A percentile compares a stretch with the other conserved stretches of the same genome.
These are phyloP conservation scores for Nowickia ferox DNA, from an alignment of 2,888 invertebrate species.

Conservation along the genomic window DNA sequence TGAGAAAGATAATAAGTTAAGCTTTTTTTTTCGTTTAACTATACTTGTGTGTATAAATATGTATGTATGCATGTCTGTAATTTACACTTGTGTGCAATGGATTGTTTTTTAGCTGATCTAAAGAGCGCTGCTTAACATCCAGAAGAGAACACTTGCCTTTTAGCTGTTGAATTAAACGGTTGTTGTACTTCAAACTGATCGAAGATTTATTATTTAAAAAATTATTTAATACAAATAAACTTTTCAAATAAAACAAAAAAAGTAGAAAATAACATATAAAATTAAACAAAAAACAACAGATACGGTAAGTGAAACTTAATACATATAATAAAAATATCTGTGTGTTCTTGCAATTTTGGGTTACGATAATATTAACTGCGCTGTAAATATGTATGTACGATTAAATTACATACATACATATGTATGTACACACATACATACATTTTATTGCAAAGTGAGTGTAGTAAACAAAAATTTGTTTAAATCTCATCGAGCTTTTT, in stretches of 20 bases:
- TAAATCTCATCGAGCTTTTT: slow-evolving; percentile 18
- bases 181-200: slow-evolving; percentile 41
- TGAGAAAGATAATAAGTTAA: slow-evolving; percentile 44
- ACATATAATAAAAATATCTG: neutral
- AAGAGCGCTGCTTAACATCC: slow-evolving; percentile 45
- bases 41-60: neutral
- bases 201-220: slow-evolving; percentile 9
- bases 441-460: neutral
- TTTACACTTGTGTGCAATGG: slow-evolving; percentile 42
- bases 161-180: slow-evolving; percentile 67
- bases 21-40: slow-evolving; percentile 47
- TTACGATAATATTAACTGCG: neutral
- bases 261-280: neutral
- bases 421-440: neutral
- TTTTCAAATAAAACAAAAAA: neutral
- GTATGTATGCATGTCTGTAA: neutral
- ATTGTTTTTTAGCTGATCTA: slow-evolving; percentile 63
- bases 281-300: slow-evolving; percentile 5
- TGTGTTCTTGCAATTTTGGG: neutral
- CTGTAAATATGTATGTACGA: neutral
- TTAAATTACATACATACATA: neutral
- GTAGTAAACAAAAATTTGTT: slow-evolving; percentile 9
- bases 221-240: slow-evolving; percentile 18
- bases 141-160: slow-evolving; percentile 70
- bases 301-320: slow-evolving; percentile 44